Evolutionary conservation across 92 coral and sea anemone genomes (phyloP), one percentile per base, ranked within the genome.

Genomic region (Pocillopora meandrina): DNA sequence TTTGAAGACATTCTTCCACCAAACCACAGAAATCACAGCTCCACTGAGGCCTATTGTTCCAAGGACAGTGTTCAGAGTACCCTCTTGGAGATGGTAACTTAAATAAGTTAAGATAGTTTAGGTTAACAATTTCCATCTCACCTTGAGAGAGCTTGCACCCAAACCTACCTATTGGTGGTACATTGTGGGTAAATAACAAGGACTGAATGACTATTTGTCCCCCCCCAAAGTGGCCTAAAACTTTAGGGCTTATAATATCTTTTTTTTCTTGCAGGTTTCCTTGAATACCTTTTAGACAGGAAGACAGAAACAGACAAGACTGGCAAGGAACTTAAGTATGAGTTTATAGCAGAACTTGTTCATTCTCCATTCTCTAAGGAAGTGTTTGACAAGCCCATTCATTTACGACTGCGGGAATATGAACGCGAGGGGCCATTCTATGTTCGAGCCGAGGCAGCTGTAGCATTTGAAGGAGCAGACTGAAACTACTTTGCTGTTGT

Each of bases 391-490:
- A 93, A 90, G 66, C 99, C 98, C 3, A 92, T 86, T 71, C 80
- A 94, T 56, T 89, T 96, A 77, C 93, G 92, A 59, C 91, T 96
- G 23, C 95, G 91, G 20, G 98, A 96, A 87, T 96, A 92, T 71
- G 98, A 95, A 70, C 93, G 95, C 8, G 99, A 96, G 72, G 99
- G 99, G 36, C 98, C 99, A 23, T 96, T 96, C 86, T 96, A 78
- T 85, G 98, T 87, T 13, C 87, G 91, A 52, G 95, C 97, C 42
- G 92, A 96, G 66, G 95, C 94, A 1, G 93, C 99, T 33, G 98
- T 96, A 16, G 96, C 99, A 19, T 91, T 96, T 72, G 99, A 96
- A 62, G 99, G 95, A 35, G 90, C 93, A 69, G 86, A 91, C 75
- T 94, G 82, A 85, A 61, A 56, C 67, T 14, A 12, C 8, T 12